phyloP scores from a whole-genome alignment of 2,888 invertebrate species.

The Brachyptera risi region DNA sequence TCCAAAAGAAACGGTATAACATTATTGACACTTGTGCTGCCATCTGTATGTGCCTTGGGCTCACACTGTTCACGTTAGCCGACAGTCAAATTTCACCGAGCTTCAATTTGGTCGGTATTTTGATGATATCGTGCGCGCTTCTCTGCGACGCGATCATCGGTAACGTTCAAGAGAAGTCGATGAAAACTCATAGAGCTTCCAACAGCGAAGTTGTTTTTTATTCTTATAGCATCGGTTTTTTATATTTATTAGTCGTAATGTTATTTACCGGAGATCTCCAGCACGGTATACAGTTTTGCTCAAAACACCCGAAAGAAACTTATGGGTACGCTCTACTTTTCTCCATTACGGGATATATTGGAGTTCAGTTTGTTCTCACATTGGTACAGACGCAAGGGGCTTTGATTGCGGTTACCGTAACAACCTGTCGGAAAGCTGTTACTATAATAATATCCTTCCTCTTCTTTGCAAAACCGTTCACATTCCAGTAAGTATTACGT shows the following conservation, averaged over 20 bases:
- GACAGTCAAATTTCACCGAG: slow-evolving; percentile 56
- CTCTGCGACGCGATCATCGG: slow-evolving; percentile 94
- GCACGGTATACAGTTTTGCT: slow-evolving; percentile 71
- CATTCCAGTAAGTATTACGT: slow-evolving; percentile 72
- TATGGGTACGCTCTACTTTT: slow-evolving; percentile 84
- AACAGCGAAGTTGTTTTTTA: slow-evolving; percentile 91
- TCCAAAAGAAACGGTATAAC: slow-evolving; percentile 84
- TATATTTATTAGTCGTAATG: slow-evolving; percentile 74
- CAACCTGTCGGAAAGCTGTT: slow-evolving; percentile 85
- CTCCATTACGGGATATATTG: slow-evolving; percentile 86
- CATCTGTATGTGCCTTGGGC: slow-evolving; percentile 78
- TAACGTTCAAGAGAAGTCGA: slow-evolving; percentile 94
- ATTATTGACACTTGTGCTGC: slow-evolving; percentile 81
- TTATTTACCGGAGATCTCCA: slow-evolving; percentile 66
- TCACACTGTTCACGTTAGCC: slow-evolving; percentile 88
- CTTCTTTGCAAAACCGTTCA: slow-evolving; percentile 91
- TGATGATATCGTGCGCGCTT: slow-evolving; percentile 78
- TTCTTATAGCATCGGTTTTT: slow-evolving; percentile 84
- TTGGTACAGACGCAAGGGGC: slow-evolving; percentile 87
- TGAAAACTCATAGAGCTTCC: slow-evolving; percentile 76
- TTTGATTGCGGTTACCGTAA: slow-evolving; percentile 88
- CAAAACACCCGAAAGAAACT: slow-evolving; percentile 64
- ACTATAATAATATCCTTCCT: slow-evolving; percentile 91
- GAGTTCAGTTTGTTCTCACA: slow-evolving; percentile 88
- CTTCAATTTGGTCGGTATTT: slow-evolving; percentile 59